Percentiles rank a stretch among this genome's conserved stretches.
phyloP scores from a whole-genome alignment of 2,888 invertebrate species.

The Cheilosia scutellata region DNA sequence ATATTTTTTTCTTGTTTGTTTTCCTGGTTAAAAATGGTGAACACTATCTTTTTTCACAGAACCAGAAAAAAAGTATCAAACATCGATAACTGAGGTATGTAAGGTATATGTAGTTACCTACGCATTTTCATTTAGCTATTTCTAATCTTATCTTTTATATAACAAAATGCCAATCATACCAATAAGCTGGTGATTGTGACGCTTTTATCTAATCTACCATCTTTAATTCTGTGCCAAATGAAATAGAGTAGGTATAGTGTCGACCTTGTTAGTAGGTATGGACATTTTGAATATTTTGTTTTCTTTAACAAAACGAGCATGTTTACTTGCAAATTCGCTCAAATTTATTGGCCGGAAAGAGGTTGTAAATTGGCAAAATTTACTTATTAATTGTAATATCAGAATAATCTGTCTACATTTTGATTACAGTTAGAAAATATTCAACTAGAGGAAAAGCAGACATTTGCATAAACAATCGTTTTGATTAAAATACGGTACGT shows the following conservation, averaged over 20 bases:
- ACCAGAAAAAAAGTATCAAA: too few relatives aligned
- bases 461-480: conserved; percentile 33
- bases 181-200: conserved; percentile 19
- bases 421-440: background rate
- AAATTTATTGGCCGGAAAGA: conserved; percentile 2
- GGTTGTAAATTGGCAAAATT: conserved; percentile 14
- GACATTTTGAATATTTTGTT: background rate
- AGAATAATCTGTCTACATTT: conserved; percentile 1
- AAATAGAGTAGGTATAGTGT: conserved; percentile 2
- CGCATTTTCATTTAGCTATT: conserved; percentile 4
- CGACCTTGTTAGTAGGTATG: conserved; percentile 15
- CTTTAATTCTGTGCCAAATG: background rate
- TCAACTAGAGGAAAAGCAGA: background rate
- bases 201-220: conserved; percentile 43
- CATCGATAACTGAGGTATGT: too few relatives aligned
- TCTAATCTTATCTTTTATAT: conserved; percentile 36
- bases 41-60: too few relatives aligned
- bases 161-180: conserved; percentile 19
- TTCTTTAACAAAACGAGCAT: background rate
- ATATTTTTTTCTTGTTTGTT: too few relatives aligned
- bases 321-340: background rate
- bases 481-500: conserved; percentile 5
- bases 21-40: too few relatives aligned
- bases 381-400: background rate
- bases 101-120: background rate